phyloP scores from a whole-genome alignment of 2,888 invertebrate genomes.

The Sepioteuthis lessoniana region DNA sequence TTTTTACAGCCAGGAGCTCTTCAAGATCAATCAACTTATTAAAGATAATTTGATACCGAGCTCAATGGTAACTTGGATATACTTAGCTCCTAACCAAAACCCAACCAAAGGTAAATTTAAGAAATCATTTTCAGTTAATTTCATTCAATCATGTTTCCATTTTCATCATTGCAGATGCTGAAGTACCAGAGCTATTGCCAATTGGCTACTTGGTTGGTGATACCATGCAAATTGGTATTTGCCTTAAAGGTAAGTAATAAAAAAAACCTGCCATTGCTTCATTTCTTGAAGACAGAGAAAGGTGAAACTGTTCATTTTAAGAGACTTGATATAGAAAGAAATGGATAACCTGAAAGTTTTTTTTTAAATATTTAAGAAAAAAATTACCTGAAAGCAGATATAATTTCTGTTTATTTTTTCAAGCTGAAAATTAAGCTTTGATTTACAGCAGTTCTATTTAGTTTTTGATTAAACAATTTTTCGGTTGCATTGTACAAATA shows the following conservation, averaged over 20 bases:
- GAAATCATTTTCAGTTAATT: background rate
- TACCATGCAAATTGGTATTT: conserved; percentile 77
- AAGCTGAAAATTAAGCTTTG: background rate
- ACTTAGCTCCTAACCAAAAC: background rate
- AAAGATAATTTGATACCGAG: no score
- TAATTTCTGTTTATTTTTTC: background rate
- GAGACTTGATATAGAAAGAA: background rate
- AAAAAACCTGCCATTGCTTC: background rate
- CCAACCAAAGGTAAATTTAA: background rate
- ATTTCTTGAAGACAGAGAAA: background rate
- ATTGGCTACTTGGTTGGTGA: conserved; percentile 91
- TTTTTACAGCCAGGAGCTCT: background rate
- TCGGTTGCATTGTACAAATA: background rate
- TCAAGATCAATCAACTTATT: background rate
- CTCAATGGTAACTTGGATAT: background rate
- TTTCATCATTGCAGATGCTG: conserved; percentile 62
- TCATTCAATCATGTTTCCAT: background rate
- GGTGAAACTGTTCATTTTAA: background rate
- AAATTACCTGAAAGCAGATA: background rate
- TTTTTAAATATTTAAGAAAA: background rate
- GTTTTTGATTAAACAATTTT: background rate
- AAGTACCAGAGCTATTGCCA: conserved; percentile 90
- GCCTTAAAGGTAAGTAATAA: conserved; percentile 75
- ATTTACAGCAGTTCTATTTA: background rate
- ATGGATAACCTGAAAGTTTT: background rate